Percentiles rank a stretch among this genome's conserved stretches.
Evolutionary conservation across 2,888 invertebrate genomes (phyloP).

Genomic region (Thumatha senex): DNA sequence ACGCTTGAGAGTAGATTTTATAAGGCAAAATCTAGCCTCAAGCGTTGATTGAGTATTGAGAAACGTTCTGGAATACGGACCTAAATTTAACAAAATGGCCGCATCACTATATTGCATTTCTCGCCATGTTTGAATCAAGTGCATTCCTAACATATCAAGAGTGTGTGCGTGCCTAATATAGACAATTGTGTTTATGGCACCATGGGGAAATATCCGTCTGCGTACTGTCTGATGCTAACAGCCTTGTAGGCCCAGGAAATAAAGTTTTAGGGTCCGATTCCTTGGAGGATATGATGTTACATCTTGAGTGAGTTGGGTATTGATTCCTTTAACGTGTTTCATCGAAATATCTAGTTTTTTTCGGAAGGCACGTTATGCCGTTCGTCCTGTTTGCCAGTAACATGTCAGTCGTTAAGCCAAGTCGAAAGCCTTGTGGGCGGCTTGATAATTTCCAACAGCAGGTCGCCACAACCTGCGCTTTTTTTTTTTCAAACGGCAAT

Average conservation of each 20-base stretch:
- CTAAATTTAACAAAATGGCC: neutral
- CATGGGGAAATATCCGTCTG: conserved; percentile 59
- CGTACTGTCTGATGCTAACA: conserved; percentile 28
- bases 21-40: too few relatives aligned
- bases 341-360: neutral
- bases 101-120: conserved; percentile 1
- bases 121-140: conserved; percentile 21
- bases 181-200: conserved; percentile 51
- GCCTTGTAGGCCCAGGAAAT: conserved; percentile 20
- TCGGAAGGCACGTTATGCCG: too few relatives aligned
- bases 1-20: too few relatives aligned
- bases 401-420: too few relatives aligned
- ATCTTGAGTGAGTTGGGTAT: conserved; percentile 1
- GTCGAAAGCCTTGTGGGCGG: too few relatives aligned
- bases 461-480: too few relatives aligned
- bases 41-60: too few relatives aligned
- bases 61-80: neutral
- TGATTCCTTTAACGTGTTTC: conserved; percentile 1
- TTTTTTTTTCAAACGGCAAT: too few relatives aligned
- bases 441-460: too few relatives aligned
- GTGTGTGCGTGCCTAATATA: conserved; percentile 24
- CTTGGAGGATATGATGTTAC: conserved; percentile 18
- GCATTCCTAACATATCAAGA: conserved; percentile 32
- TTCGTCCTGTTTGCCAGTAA: too few relatives aligned
- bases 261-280: conserved; percentile 20